Evolutionary conservation across 2,888 invertebrate species (phyloP).

Genomic region (Reticulitermes lucifugus): DNA sequence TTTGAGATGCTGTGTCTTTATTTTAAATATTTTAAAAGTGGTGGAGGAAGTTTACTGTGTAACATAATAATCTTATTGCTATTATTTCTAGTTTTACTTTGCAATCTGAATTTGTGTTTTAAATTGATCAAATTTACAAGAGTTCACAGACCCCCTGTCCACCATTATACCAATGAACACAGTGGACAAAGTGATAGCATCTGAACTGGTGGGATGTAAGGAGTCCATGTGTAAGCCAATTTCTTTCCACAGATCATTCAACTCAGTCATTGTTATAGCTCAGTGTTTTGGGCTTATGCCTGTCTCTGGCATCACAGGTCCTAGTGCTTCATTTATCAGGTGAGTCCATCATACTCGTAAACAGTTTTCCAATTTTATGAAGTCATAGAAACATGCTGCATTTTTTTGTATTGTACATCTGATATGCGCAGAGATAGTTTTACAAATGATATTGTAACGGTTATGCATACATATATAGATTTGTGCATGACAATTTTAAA

Average conservation of each 20-base stretch:
- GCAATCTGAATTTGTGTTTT: too few relatives aligned
- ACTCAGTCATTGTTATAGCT: conserved; percentile 66
- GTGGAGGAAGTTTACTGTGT: too few relatives aligned
- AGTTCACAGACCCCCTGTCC: too few relatives aligned
- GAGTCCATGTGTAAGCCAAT: conserved; percentile 56
- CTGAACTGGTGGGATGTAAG: not conserved
- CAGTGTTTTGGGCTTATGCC: conserved; percentile 69
- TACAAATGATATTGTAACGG: not conserved
- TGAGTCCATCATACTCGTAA: conserved; percentile 54
- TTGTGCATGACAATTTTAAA: not conserved
- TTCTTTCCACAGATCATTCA: conserved; percentile 66
- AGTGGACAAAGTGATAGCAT: not conserved
- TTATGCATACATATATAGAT: not conserved
- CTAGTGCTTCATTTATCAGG: conserved; percentile 62
- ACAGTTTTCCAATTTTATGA: not conserved
- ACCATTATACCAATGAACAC: not conserved
- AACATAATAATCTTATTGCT: too few relatives aligned
- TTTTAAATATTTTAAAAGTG: too few relatives aligned
- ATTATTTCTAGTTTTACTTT: too few relatives aligned
- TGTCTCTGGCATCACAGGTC: conserved; percentile 64
- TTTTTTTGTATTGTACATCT: not conserved
- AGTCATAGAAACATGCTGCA: not conserved
- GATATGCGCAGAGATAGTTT: not conserved
- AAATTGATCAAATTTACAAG: too few relatives aligned
- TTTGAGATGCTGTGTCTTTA: too few relatives aligned